Percentiles rank a stretch among this genome's conserved stretches.
These are phyloP conservation scores for Phrynosoma blainvillii DNA, from an alignment of 2,113 vertebrate genomes.

Conservation along the genomic window DNA sequence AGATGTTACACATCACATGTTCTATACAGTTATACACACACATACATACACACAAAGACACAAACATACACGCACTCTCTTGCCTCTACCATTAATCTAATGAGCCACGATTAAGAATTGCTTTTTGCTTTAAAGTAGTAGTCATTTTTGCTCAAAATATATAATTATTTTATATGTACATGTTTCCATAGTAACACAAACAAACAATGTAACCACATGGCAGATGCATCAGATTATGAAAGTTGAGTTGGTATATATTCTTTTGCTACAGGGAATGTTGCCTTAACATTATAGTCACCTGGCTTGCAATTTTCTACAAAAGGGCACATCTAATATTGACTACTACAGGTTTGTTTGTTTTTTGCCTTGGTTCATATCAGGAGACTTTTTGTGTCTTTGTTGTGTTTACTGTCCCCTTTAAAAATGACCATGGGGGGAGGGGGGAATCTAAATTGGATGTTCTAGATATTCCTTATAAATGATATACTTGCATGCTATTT, in stretches of 20 bases:
- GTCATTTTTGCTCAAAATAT: constrained; percentile 68
- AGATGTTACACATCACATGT: constrained; percentile 64
- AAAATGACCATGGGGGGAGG: constrained; percentile 19
- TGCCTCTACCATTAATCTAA: constrained; percentile 46
- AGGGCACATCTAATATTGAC: constrained; percentile 58
- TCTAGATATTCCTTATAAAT: constrained; percentile 41
- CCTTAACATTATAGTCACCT: constrained; percentile 71
- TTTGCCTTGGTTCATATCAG: constrained; percentile 37
- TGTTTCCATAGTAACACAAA: constrained; percentile 67
- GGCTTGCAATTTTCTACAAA: constrained; percentile 65
- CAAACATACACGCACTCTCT: constrained; percentile 42
- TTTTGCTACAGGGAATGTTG: constrained; percentile 79
- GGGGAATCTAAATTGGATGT: not conserved
- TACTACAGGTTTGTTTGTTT: constrained; percentile 4
- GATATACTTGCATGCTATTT: constrained; percentile 8
- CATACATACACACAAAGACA: constrained; percentile 39
- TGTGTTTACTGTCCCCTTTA: not conserved
- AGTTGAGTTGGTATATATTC: constrained; percentile 69
- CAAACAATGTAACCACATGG: constrained; percentile 66
- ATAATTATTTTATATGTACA: constrained; percentile 62
- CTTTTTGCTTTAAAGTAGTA: constrained; percentile 62
- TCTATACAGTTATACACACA: constrained; percentile 43
- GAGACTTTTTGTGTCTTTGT: constrained; percentile 28
- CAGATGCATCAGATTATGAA: constrained; percentile 64
- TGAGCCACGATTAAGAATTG: constrained; percentile 34